These are phyloP conservation scores for Ameiurus melas DNA, from an alignment of 2,113 vertebrate species.

Conservation along the genomic window DNA sequence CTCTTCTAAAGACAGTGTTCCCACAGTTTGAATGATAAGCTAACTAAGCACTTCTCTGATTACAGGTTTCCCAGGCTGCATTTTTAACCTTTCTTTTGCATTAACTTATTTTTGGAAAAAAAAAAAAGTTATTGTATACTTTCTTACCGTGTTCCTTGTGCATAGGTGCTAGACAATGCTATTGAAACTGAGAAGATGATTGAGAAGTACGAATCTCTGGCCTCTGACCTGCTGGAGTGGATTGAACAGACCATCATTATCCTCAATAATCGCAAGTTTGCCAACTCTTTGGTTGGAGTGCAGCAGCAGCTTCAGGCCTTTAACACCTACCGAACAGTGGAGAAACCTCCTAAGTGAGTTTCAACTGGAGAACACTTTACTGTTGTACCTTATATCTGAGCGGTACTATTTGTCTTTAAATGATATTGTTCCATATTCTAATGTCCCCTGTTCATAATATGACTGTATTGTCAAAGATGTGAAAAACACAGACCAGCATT, in stretches of 20 bases:
- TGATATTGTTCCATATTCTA: background rate
- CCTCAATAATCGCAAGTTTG: conserved; percentile 96
- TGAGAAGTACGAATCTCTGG: conserved; percentile 93
- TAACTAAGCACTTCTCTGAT: background rate
- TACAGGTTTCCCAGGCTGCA: background rate
- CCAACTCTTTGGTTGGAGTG: conserved; percentile 91
- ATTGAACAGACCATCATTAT: conserved; percentile 98
- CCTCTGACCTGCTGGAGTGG: conserved; percentile 95
- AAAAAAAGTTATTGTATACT: background rate
- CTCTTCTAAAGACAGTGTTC: no score
- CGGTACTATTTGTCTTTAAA: background rate
- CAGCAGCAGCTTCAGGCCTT: conserved; percentile 97
- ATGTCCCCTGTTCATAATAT: background rate
- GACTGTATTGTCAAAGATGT: background rate
- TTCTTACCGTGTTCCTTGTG: background rate
- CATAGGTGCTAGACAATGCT: conserved; percentile 92
- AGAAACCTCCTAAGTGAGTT: conserved; percentile 94
- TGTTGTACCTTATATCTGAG: background rate
- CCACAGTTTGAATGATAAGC: background rate
- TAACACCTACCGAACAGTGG: conserved; percentile 95
- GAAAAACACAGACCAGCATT: background rate
- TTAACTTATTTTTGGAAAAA: background rate
- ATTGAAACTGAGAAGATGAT: conserved; percentile 98
- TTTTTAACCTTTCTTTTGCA: background rate
- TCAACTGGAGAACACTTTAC: background rate